phyloP scores from a whole-genome alignment of 2,888 invertebrate genomes.

The Acrobasis repandana region DNA sequence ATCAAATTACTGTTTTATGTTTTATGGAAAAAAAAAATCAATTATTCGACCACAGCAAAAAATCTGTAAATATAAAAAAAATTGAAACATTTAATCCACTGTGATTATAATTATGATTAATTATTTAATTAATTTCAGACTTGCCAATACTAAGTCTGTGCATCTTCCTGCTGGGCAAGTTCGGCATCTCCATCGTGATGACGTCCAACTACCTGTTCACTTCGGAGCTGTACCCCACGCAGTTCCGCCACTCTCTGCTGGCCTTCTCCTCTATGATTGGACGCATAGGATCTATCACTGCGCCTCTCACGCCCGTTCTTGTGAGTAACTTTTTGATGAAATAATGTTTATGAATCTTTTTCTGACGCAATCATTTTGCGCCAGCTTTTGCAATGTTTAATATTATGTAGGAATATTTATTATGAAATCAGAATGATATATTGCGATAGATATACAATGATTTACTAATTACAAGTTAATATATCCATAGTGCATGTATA shows the following conservation, averaged over 20 bases:
- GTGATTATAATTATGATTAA: background rate
- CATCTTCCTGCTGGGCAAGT: slow-evolving; percentile 84
- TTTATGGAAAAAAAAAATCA: too few relatives aligned
- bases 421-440: too few relatives aligned
- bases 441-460: too few relatives aligned
- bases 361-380: background rate
- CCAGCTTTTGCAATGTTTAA: too few relatives aligned
- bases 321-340: slow-evolving; percentile 51
- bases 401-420: too few relatives aligned
- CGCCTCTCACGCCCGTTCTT: slow-evolving; percentile 87
- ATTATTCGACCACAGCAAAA: too few relatives aligned
- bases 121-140: slow-evolving; percentile 55
- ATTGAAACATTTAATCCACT: too few relatives aligned
- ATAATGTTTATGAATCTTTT: too few relatives aligned
- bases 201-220: slow-evolving; percentile 86
- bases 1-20: too few relatives aligned
- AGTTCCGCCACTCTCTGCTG: slow-evolving; percentile 85
- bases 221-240: slow-evolving; percentile 88
- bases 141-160: slow-evolving; percentile 59
- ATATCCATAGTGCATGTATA: too few relatives aligned
- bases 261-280: slow-evolving; percentile 89
- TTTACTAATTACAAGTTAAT: too few relatives aligned
- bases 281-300: slow-evolving; percentile 86
- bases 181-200: slow-evolving; percentile 85
- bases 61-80: too few relatives aligned